A percentile compares a stretch with the other conserved stretches of the same genome.
phyloP scores from a whole-genome alignment of 2,113 vertebrate species.

The Cettia cetti region DNA sequence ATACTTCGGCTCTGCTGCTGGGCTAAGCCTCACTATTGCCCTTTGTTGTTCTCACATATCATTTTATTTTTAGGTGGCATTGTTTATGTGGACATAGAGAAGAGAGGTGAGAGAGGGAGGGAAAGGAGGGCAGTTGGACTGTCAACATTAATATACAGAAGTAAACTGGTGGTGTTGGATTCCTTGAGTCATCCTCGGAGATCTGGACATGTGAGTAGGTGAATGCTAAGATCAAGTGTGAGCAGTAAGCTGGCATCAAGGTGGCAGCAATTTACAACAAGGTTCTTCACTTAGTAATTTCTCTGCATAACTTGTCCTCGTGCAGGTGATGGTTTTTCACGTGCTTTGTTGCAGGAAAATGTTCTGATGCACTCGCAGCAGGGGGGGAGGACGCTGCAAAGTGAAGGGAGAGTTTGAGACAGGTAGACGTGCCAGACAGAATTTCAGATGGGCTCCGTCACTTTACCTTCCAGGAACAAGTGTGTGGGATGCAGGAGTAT shows the following conservation, averaged over 20 bases:
- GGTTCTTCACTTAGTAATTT: not conserved
- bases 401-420: not conserved
- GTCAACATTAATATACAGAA: not conserved
- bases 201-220: not conserved
- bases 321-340: not conserved
- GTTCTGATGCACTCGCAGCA: not conserved
- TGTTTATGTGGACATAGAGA: not conserved
- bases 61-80: not conserved
- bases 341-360: not conserved
- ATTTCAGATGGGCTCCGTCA: constrained; percentile 49
- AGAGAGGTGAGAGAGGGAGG: not conserved
- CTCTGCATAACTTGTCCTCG: rapidly evolving
- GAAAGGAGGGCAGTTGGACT: not conserved
- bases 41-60: not conserved
- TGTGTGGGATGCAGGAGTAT: constrained; percentile 59
- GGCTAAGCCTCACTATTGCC: not conserved
- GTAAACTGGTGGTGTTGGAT: not conserved
- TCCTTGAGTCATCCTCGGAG: not conserved
- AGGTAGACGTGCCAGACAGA: constrained; percentile 47
- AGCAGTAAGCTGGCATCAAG: not conserved
- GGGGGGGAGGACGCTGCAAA: not conserved
- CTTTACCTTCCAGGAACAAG: constrained; percentile 71
- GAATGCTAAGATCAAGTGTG: not conserved
- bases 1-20: not conserved
- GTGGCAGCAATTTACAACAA: not conserved